Percentiles rank a stretch among this genome's conserved stretches.
These are phyloP conservation scores for Sciaenops ocellatus DNA, from an alignment of 2,797 vertebrate species.

Conservation along the genomic window DNA sequence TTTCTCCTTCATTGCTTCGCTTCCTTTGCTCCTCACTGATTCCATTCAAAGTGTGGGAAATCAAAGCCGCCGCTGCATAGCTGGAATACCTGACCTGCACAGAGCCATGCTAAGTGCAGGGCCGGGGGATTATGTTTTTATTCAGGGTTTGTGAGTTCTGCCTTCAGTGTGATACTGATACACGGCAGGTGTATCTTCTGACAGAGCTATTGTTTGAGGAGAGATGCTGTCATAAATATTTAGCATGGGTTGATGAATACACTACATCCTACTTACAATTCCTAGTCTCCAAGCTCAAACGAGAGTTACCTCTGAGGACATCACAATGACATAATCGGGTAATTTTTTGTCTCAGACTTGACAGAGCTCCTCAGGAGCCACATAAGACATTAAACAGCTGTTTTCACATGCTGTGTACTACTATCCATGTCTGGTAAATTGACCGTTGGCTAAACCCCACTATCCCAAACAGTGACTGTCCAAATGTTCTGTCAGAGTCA, in stretches of 20 bases:
- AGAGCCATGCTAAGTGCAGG: slow-evolving; percentile 18
- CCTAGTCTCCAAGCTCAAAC: too few species aligned
- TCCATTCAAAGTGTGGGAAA: slow-evolving; percentile 70
- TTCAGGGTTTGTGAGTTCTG: slow-evolving; percentile 23
- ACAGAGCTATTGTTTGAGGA: not conserved
- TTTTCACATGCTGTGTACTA: not conserved
- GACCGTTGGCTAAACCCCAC: not conserved
- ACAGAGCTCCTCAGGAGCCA: not conserved
- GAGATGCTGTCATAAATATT: not conserved
- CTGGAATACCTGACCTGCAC: slow-evolving; percentile 61
- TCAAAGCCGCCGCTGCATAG: slow-evolving; percentile 56
- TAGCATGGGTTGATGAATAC: not conserved
- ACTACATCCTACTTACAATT: too few species aligned
- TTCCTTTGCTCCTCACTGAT: slow-evolving; percentile 60
- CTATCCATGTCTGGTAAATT: not conserved
- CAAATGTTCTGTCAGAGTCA: not conserved
- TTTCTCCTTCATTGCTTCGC: slow-evolving; percentile 65
- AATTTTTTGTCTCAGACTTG: not conserved
- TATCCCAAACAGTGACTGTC: not conserved
- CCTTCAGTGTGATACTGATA: not conserved
- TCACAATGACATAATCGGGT: not conserved
- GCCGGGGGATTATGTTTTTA: slow-evolving; percentile 8
- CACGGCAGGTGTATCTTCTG: slow-evolving; percentile 4
- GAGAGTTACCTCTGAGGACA: not conserved
- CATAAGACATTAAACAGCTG: not conserved